These are phyloP conservation scores for Eurytoma californica DNA, from an alignment of 2,888 invertebrate genomes.

Conservation along the genomic window DNA sequence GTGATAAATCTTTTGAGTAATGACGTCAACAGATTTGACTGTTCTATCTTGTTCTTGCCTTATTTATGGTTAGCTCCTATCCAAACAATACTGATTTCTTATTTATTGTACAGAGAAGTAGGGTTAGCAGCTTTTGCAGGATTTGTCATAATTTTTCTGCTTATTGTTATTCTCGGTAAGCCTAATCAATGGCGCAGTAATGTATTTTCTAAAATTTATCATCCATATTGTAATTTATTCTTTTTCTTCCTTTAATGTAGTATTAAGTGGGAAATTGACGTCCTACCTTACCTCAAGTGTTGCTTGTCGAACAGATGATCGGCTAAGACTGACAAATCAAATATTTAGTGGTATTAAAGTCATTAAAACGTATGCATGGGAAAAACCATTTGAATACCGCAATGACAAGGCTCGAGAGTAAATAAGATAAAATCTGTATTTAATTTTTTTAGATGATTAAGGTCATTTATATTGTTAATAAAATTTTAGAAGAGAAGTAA, in stretches of 20 bases:
- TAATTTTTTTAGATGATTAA: conserved; percentile 60
- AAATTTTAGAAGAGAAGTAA: too few relatives aligned
- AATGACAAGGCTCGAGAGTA: conserved; percentile 76
- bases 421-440: conserved; percentile 6
- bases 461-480: too few relatives aligned
- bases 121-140: conserved; percentile 78
- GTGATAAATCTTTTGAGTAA: conserved; percentile 83
- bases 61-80: conserved; percentile 86
- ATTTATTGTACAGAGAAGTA: conserved; percentile 76
- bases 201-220: too few relatives aligned
- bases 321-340: conserved; percentile 93
- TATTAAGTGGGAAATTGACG: conserved; percentile 63
- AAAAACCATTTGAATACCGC: conserved; percentile 84
- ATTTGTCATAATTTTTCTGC: conserved; percentile 65
- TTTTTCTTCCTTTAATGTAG: conserved; percentile 74
- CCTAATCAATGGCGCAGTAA: too few relatives aligned
- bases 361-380: conserved; percentile 94
- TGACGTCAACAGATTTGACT: conserved; percentile 86
- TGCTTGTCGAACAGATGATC: conserved; percentile 87
- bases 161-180: conserved; percentile 74
- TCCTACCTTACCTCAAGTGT: conserved; percentile 80
- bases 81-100: conserved; percentile 79
- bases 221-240: too few relatives aligned
- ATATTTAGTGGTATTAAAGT: conserved; percentile 90
- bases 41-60: conserved; percentile 82